These are phyloP conservation scores for Stomorhina lunata DNA, from an alignment of 2,888 invertebrate species.

Conservation along the genomic window DNA sequence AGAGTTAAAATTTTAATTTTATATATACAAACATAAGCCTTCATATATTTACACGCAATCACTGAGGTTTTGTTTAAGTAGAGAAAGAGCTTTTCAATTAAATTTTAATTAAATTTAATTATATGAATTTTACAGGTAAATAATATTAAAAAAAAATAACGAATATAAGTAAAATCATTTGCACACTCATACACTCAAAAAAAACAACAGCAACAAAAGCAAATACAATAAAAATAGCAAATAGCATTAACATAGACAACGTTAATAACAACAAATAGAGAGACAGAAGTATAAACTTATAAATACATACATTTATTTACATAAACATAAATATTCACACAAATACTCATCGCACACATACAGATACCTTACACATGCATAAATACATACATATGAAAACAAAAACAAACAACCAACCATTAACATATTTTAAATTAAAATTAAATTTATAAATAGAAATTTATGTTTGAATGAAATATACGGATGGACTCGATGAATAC, in stretches of 20 bases:
- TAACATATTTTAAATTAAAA: conserved; percentile 58
- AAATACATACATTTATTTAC: conserved; percentile 22
- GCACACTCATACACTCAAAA: neutral
- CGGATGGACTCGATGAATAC: conserved; percentile 19
- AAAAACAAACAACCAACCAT: conserved; percentile 39
- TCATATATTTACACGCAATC: neutral
- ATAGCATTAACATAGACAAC: conserved; percentile 39
- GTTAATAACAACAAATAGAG: conserved; percentile 27
- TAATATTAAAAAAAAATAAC: conserved; percentile 38
- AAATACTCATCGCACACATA: neutral
- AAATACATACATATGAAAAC: neutral
- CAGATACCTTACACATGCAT: neutral
- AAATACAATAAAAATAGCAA: conserved; percentile 39
- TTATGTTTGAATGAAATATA: conserved; percentile 33
- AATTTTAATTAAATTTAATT: conserved; percentile 71
- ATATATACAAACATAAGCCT: neutral
- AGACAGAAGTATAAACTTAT: neutral
- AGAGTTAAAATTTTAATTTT: conserved; percentile 35
- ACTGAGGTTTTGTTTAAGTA: conserved; percentile 38
- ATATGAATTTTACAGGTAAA: conserved; percentile 67
- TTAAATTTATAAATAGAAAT: conserved; percentile 56
- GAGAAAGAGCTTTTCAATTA: conserved; percentile 69
- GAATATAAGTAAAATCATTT: no score
- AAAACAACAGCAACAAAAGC: neutral
- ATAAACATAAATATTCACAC: conserved; percentile 36